These are phyloP conservation scores for Sarcophaga rosellei DNA, from an alignment of 2,888 invertebrate genomes.

Conservation along the genomic window DNA sequence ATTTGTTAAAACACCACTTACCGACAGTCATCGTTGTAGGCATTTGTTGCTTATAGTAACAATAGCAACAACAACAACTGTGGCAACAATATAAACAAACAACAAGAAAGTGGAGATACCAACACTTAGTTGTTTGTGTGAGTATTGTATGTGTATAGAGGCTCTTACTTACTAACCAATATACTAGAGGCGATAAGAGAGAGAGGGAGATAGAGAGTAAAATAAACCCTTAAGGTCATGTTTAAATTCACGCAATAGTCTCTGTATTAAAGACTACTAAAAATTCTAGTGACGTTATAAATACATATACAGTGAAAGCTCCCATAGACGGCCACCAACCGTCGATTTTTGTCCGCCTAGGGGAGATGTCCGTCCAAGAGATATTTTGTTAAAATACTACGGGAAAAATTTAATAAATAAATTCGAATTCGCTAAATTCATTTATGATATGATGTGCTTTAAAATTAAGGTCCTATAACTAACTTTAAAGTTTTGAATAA, in stretches of 20 bases:
- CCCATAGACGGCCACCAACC: no score
- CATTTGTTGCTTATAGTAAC: conserved; percentile 45
- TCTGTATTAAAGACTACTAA: conserved; percentile 5
- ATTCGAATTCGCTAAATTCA: no score
- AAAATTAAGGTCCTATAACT: no score
- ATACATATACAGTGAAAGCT: background rate
- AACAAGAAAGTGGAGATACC: background rate
- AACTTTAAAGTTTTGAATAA: no score
- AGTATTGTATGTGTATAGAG: background rate
- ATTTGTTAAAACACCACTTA: conserved; percentile 42
- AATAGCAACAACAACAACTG: background rate
- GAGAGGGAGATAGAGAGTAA: background rate
- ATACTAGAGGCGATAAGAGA: background rate
- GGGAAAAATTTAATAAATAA: no score
- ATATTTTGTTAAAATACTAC: no score
- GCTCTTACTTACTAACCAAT: background rate
- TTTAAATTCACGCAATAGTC: conserved; percentile 11
- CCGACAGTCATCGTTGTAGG: conserved; percentile 36
- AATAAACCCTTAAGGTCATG: conserved; percentile 24
- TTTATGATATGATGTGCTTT: no score
- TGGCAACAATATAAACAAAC: background rate
- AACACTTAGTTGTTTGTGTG: background rate
- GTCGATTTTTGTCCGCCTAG: no score
- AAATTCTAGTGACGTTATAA: conserved; percentile 23
- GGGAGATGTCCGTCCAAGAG: no score